A percentile compares a stretch with the other conserved stretches of the same genome.
These are phyloP conservation scores for Papilio elwesi DNA, from an alignment of 2,888 invertebrate genomes.

Conservation along the genomic window DNA sequence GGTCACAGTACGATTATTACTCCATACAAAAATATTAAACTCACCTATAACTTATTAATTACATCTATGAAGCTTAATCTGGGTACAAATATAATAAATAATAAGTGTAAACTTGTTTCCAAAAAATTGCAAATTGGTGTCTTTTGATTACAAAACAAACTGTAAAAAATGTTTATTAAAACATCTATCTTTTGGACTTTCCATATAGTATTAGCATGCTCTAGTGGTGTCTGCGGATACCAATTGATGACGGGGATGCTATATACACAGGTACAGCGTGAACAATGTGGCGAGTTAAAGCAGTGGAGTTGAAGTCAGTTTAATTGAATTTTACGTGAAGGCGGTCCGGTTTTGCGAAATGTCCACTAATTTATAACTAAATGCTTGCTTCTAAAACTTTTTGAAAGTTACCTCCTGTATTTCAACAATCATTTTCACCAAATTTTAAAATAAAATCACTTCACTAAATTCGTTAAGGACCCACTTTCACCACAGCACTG, in stretches of 20 bases:
- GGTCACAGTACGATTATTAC: background rate
- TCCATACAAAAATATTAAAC: background rate
- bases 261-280: slow-evolving; percentile 29
- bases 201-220: slow-evolving; percentile 17
- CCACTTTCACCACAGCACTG: slow-evolving; percentile 47
- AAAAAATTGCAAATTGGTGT: no score
- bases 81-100: no score
- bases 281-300: slow-evolving; percentile 34
- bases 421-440: slow-evolving; percentile 78
- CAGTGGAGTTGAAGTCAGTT: slow-evolving; percentile 23
- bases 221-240: slow-evolving; percentile 28
- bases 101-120: background rate
- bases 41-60: no score
- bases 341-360: slow-evolving; percentile 32
- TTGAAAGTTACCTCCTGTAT: slow-evolving; percentile 73
- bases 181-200: no score
- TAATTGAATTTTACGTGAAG: slow-evolving; percentile 18
- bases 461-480: slow-evolving; percentile 49
- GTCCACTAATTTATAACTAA: slow-evolving; percentile 34
- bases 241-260: slow-evolving; percentile 32
- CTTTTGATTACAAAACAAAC: no score
- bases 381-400: slow-evolving; percentile 34
- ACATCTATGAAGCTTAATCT: background rate
- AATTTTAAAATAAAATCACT: slow-evolving; percentile 46
- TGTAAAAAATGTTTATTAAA: no score